A percentile compares a stretch with the other conserved stretches of the same genome.
phyloP scores from a whole-genome alignment of 2,797 vertebrate genomes.

The Cryptoprocta ferox region DNA sequence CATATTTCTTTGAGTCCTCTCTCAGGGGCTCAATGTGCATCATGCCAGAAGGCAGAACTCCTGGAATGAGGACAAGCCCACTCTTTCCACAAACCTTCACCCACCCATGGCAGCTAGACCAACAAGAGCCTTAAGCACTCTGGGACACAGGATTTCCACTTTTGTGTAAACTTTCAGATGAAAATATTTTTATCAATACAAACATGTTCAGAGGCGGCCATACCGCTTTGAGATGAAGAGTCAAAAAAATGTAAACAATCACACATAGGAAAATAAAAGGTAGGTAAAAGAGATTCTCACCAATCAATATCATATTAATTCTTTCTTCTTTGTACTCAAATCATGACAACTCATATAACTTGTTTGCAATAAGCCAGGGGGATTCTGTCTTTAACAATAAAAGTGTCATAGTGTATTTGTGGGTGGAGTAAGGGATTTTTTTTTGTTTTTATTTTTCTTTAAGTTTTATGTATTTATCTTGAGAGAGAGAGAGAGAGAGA shows the following conservation, averaged over 20 bases:
- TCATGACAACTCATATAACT: not conserved
- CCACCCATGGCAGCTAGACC: too few species aligned
- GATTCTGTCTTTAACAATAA: conserved; percentile 3
- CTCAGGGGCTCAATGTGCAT: not conserved
- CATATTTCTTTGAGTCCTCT: not conserved
- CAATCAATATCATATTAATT: not conserved
- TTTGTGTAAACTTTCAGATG: not conserved
- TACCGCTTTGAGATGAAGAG: not conserved
- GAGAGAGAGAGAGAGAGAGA: too few species aligned
- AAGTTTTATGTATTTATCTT: too few species aligned
- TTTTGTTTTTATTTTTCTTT: too few species aligned
- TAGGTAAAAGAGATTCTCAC: not conserved
- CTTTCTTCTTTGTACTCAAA: not conserved
- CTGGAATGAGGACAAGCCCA: not conserved
- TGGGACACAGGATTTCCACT: not conserved
- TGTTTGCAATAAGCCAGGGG: not conserved
- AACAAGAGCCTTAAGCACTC: not conserved
- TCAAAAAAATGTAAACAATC: not conserved
- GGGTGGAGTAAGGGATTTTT: not conserved
- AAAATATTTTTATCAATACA: not conserved
- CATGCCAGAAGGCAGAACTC: not conserved
- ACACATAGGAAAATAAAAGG: not conserved
- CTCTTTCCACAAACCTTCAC: not conserved
- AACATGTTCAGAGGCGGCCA: not conserved
- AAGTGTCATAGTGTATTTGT: not conserved